Base-by-base conservation (phyloP, 2,797 vertebrate species). In the Enteromius afrohamiltoni region DNA sequence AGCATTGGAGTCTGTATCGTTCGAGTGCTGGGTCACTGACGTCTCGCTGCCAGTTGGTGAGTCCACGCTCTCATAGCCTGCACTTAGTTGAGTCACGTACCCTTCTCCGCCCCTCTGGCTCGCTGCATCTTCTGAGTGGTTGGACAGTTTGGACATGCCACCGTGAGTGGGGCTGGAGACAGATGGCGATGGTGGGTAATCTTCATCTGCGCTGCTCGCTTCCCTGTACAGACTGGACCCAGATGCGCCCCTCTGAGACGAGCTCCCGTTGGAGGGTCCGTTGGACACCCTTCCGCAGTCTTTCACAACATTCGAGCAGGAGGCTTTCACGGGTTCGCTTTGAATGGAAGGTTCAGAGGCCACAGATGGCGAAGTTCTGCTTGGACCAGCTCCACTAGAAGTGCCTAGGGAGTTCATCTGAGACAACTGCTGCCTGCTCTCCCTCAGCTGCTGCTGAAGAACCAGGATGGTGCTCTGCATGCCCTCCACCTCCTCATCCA, bases 31-130 rank as follows among this genome's bases (percentile, higher is more conserved):
- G 94, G 98, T 98, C 94, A 99, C 95, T 94, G 98, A 99, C 68
- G 97, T 98, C 93, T 99, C 98, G 91, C 98, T 99, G 94, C 98
- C 97, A 88, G 97, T 99, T 55, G 98, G 98, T 91, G 98, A 99
- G 97, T 99, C 98, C 96, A 99, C 97, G 86, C 98, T 99, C 95
- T 99, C 98, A 88, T 99, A 99, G 89, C 98, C 97, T 84, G 95
- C 96, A 89, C 97, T 97, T 93, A 99, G 96, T 89, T 96, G 98
- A 93, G 96, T 97, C 93, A 95, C 93, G 89, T 97, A 98, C 86
- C 95, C 95, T 65, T 85, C 92, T 71, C 86, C 89, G 87, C 93
- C 92, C 91, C 94, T 95, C 93, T 95, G 95, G 93, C 95, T 94
- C 92, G 95, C 94, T 83, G 94, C 96, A 92, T 98, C 97, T 94